These are phyloP conservation scores for Eurystomus glaucurus DNA, from an alignment of 2,797 vertebrate genomes.

Conservation along the genomic window DNA sequence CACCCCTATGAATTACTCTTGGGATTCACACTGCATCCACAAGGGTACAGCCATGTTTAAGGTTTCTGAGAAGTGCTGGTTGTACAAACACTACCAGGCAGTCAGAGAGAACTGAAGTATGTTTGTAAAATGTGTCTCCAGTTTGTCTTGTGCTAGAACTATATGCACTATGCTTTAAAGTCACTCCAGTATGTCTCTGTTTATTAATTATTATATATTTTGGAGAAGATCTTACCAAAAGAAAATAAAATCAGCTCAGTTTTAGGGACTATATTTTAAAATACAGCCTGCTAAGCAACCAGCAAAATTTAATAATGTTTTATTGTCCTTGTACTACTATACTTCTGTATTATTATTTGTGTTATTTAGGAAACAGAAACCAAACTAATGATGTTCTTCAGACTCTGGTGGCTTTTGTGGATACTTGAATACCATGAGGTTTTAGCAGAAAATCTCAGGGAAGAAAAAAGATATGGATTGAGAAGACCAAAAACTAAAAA, in stretches of 20 bases:
- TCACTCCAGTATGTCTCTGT: neutral
- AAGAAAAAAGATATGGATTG: conserved; percentile 77
- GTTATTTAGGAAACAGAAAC: conserved; percentile 54
- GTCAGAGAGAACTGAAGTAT: neutral
- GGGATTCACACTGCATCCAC: neutral
- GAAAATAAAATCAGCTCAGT: neutral
- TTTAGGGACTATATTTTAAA: neutral
- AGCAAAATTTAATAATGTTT: neutral
- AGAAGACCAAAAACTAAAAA: conserved; percentile 80
- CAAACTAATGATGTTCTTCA: conserved; percentile 79
- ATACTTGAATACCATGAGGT: conserved; percentile 80
- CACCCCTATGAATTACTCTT: neutral
- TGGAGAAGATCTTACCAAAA: neutral
- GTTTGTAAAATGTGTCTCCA: neutral
- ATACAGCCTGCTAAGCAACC: neutral
- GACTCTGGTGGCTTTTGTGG: conserved; percentile 82
- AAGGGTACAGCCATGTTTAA: neutral
- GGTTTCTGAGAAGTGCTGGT: neutral
- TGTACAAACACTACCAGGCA: neutral
- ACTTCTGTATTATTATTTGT: conserved; percentile 32
- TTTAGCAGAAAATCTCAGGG: conserved; percentile 84
- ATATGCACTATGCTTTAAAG: neutral
- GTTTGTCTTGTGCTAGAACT: neutral
- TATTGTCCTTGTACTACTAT: neutral
- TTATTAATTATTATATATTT: neutral